Evolutionary conservation across 2,888 invertebrate genomes (phyloP).

Genomic region (Deroplatys truncata): DNA sequence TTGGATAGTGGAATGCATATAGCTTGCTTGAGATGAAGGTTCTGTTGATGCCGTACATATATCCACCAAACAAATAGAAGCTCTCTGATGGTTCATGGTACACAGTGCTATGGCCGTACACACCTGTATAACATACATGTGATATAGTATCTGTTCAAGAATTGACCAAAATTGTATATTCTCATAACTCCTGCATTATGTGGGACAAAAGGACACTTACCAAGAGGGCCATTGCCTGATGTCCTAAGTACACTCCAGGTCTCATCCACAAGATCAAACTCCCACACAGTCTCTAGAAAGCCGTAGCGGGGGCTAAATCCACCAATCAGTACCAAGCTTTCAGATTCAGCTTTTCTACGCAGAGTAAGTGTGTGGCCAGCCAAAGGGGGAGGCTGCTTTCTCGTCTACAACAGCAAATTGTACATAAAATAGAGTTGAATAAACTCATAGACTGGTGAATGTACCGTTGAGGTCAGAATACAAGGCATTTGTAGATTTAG

Average conservation of each 20-base stretch:
- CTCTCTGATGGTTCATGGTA: conserved; percentile 77
- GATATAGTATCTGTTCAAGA: no score
- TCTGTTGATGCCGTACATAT: conserved; percentile 65
- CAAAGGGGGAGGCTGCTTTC: conserved; percentile 64
- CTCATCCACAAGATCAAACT: conserved; percentile 40
- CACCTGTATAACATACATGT: conserved; percentile 39
- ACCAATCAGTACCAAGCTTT: conserved; percentile 79
- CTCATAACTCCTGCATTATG: background rate
- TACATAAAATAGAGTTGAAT: no score
- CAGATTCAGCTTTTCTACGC: conserved; percentile 60
- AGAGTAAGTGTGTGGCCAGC: conserved; percentile 88
- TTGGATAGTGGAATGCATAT: conserved; percentile 73
- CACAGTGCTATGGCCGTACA: conserved; percentile 87
- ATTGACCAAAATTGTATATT: background rate
- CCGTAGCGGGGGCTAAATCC: conserved; percentile 59
- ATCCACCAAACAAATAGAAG: conserved; percentile 88
- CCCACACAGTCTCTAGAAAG: conserved; percentile 55
- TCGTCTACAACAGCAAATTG: conserved; percentile 36
- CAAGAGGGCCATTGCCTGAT: conserved; percentile 70
- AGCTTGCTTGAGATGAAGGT: conserved; percentile 71
- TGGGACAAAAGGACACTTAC: conserved; percentile 41
- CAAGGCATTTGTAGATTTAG: no score
- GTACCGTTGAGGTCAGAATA: no score
- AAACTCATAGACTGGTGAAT: no score
- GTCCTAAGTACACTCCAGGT: conserved; percentile 71